phyloP scores from a whole-genome alignment of 2,888 invertebrate species.

The Dryocosmus kuriphilus region DNA sequence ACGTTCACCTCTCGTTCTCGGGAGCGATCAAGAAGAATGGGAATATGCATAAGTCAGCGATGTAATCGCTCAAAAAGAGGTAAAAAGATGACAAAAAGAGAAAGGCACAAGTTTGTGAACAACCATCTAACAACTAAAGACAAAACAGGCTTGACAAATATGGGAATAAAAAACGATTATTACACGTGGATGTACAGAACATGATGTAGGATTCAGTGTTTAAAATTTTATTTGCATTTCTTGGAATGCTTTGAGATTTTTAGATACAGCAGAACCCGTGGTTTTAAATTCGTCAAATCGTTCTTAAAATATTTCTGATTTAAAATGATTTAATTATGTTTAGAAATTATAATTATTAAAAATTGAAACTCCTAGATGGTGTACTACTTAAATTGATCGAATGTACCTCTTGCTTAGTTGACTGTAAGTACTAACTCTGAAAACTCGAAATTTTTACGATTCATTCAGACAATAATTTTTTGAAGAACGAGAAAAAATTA shows the following conservation, averaged over 20 bases:
- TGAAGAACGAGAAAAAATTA: too few relatives aligned
- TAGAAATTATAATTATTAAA: too few relatives aligned
- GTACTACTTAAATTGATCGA: too few relatives aligned
- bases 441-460: too few relatives aligned
- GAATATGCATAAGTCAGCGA: slow-evolving; percentile 33
- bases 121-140: slow-evolving; percentile 19
- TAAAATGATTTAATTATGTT: too few relatives aligned
- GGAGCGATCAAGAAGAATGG: slow-evolving; percentile 37
- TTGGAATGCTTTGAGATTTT: not conserved
- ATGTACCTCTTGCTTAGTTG: too few relatives aligned
- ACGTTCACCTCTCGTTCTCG: slow-evolving; percentile 31
- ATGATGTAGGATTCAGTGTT: not conserved
- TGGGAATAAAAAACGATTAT: slow-evolving; percentile 7
- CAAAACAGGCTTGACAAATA: slow-evolving; percentile 23
- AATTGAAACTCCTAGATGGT: too few relatives aligned
- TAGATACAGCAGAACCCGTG: not conserved
- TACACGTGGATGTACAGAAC: slow-evolving; percentile 8
- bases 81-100: slow-evolving; percentile 6
- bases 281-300: too few relatives aligned
- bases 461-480: too few relatives aligned
- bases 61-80: slow-evolving; percentile 34
- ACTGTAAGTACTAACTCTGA: too few relatives aligned
- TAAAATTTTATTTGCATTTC: not conserved
- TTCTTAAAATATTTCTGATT: too few relatives aligned
- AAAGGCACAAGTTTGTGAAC: slow-evolving; percentile 33